Conservation (phyloP, 2,113 vertebrate genomes). For the Pholis gunnellus region DNA sequence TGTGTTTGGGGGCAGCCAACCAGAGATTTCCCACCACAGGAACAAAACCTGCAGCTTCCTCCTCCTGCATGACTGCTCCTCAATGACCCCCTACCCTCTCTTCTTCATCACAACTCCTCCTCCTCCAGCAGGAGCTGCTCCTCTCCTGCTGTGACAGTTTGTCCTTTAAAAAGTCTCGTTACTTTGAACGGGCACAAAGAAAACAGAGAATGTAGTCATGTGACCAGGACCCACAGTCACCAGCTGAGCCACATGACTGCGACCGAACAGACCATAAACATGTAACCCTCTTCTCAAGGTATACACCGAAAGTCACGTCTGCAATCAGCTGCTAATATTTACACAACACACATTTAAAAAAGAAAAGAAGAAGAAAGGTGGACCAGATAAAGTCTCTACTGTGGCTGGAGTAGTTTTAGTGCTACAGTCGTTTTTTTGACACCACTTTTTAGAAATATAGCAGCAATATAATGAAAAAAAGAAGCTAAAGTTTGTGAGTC, state of each 20-base stretch:
- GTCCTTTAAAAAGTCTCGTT: conserved; percentile 44
- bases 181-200: background rate
- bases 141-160: conserved; percentile 65
- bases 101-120: conserved; percentile 41
- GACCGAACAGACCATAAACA: background rate
- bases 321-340: background rate
- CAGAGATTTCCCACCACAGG: conserved; percentile 78
- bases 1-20: conserved; percentile 71
- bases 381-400: background rate
- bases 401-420: too few species aligned
- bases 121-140: conserved; percentile 43
- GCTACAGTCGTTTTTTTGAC: too few species aligned
- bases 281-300: background rate
- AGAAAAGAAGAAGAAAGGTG: background rate
- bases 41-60: conserved; percentile 79
- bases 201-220: background rate
- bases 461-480: background rate
- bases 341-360: background rate
- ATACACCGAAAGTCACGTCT: background rate
- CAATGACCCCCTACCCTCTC: conserved; percentile 55
- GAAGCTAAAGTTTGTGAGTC: background rate
- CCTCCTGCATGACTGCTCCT: conserved; percentile 79
- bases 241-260: background rate
- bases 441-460: background rate
- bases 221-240: conserved; percentile 5